phyloP scores from a whole-genome alignment of 2,888 invertebrate genomes.

The Neria commutata region DNA sequence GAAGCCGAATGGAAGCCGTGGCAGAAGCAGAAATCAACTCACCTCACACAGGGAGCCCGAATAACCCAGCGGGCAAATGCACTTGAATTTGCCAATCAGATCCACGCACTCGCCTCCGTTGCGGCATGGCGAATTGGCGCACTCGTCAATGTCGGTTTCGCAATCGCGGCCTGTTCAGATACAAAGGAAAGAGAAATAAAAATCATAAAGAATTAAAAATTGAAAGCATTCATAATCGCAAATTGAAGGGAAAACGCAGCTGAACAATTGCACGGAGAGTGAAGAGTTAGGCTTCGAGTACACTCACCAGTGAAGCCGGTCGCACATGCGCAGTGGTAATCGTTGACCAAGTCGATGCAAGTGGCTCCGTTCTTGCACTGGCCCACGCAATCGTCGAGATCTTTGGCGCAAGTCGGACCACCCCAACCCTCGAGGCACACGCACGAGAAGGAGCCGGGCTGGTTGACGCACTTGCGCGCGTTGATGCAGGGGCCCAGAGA shows the following conservation, averaged over 20 bases:
- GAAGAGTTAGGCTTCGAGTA: not conserved
- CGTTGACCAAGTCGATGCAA: constrained; percentile 90
- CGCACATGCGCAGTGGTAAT: constrained; percentile 89
- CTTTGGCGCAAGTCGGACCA: constrained; percentile 85
- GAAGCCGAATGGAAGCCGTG: not conserved
- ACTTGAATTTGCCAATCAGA: constrained; percentile 81
- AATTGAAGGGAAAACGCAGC: constrained; percentile 7
- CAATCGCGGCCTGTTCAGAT: constrained; percentile 73
- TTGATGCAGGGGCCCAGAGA: constrained; percentile 80
- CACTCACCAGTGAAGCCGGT: constrained; percentile 76
- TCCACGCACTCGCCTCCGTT: constrained; percentile 92
- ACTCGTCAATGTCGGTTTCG: constrained; percentile 86
- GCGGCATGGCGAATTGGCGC: constrained; percentile 83
- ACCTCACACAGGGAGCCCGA: constrained; percentile 89
- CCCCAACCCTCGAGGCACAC: constrained; percentile 88
- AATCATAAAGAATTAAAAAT: constrained; percentile 24
- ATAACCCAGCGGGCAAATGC: constrained; percentile 89
- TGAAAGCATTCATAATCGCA: constrained; percentile 37
- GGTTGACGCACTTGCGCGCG: constrained; percentile 83
- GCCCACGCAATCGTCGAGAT: constrained; percentile 87
- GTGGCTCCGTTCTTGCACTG: constrained; percentile 90
- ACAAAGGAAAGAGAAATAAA: constrained; percentile 16
- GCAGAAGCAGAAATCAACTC: constrained; percentile 47
- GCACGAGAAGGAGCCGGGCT: constrained; percentile 84
- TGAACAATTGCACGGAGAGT: not conserved